phyloP scores from a whole-genome alignment of 2,113 vertebrate species.

The Mungos mungo region DNA sequence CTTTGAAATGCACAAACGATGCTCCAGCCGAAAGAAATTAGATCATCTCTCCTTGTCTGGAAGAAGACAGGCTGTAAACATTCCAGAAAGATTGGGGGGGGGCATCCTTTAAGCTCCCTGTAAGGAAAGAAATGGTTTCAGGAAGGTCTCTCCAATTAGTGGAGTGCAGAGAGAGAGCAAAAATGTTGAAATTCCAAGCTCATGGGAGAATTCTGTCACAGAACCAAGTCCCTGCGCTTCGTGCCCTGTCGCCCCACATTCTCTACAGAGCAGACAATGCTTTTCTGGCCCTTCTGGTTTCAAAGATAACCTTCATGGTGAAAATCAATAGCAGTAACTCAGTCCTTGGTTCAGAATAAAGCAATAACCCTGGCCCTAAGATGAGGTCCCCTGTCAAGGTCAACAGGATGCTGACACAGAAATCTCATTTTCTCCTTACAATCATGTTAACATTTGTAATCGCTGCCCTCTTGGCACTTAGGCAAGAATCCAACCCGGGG shows the following conservation, averaged over 20 bases:
- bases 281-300: conserved; percentile 36
- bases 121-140: conserved; percentile 19
- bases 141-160: conserved; percentile 38
- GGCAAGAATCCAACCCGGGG: neutral
- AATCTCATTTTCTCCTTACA: neutral
- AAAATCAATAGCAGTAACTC: conserved; percentile 36
- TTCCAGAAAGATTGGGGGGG: neutral
- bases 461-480: neutral
- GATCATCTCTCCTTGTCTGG: conserved; percentile 10
- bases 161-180: neutral
- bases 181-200: neutral
- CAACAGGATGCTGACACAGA: neutral
- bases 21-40: neutral
- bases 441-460: conserved; percentile 25
- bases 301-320: conserved; percentile 59
- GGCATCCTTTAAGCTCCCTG: neutral
- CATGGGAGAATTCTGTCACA: neutral
- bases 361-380: neutral
- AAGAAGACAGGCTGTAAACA: conserved; percentile 45
- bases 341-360: conserved; percentile 36
- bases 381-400: neutral
- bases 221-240: neutral
- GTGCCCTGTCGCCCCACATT: neutral
- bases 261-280: conserved; percentile 3
- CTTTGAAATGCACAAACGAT: conserved; percentile 39